Conservation (phyloP, 2,113 vertebrate genomes). For the Scolopax mira region DNA sequence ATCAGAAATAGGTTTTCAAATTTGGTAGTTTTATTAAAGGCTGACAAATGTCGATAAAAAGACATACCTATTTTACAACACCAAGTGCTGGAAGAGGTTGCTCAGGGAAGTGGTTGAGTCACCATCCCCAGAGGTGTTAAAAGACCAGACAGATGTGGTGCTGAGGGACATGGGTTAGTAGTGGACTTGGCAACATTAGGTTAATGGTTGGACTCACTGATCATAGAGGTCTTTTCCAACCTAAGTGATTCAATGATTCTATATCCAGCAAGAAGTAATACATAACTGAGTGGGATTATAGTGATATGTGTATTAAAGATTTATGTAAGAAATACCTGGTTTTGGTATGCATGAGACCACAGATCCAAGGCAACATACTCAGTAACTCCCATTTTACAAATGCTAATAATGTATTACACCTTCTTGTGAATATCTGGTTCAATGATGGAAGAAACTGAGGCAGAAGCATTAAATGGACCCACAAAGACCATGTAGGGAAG, state of each 20-base stretch:
- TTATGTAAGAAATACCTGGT: background rate
- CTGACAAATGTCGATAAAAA: background rate
- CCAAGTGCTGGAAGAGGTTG: background rate
- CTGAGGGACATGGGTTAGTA: background rate
- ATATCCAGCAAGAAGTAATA: background rate
- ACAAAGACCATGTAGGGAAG: background rate
- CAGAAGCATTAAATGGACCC: background rate
- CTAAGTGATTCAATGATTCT: background rate
- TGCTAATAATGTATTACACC: background rate
- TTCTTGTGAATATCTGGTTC: background rate
- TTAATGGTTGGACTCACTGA: background rate
- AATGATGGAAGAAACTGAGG: background rate
- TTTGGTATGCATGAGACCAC: background rate
- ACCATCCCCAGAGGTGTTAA: background rate
- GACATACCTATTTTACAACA: background rate
- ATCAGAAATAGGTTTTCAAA: background rate
- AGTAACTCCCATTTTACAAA: background rate
- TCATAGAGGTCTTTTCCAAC: background rate
- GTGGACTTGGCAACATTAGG: background rate
- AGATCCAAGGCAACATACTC: background rate
- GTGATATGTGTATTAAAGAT: background rate
- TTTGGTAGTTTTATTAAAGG: background rate
- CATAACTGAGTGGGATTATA: background rate
- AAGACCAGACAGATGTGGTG: rapidly evolving
- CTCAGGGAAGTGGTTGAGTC: background rate